Evolutionary conservation across 2,113 vertebrate species (phyloP).

Genomic region (Speoplatyrhinus poulsoni): DNA sequence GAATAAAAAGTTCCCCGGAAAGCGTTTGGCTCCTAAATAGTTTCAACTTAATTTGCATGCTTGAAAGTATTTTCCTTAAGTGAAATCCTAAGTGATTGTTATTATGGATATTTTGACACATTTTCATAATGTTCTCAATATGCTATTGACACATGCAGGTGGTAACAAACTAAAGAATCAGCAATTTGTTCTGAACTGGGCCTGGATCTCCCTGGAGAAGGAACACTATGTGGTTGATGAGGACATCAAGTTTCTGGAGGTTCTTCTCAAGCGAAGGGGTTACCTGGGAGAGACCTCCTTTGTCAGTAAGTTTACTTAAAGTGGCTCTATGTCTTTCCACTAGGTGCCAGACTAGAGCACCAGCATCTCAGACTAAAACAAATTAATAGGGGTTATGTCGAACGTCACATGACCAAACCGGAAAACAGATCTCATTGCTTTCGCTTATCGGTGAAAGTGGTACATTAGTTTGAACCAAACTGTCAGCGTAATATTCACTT

Average conservation of each 20-base stretch:
- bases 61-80: not conserved
- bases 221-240: conserved; percentile 89
- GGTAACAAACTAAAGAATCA: conserved; percentile 90
- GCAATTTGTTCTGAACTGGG: conserved; percentile 90
- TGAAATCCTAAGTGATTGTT: not conserved
- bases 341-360: too few relatives aligned
- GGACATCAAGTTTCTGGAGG: conserved; percentile 87
- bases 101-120: not conserved
- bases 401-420: too few relatives aligned
- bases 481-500: too few relatives aligned
- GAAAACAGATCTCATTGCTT: too few relatives aligned
- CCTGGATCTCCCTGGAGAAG: conserved; percentile 95
- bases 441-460: too few relatives aligned
- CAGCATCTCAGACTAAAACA: too few relatives aligned
- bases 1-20: too few relatives aligned
- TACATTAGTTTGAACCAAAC: too few relatives aligned
- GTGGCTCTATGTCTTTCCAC: not conserved
- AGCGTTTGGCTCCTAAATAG: not conserved
- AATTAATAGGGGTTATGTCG: too few relatives aligned
- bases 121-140: not conserved
- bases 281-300: conserved; percentile 96
- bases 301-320: conserved; percentile 82
- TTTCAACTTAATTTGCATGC: not conserved
- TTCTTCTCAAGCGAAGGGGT: conserved; percentile 87
- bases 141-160: conserved; percentile 74